Evolutionary conservation across 2,113 vertebrate species (phyloP).

Genomic region (western clawed frog (Xenopus tropicalis)): UCB_Xtro_10.0 CM004446.2:66963501-66964000

Average conservation of each 20-base stretch:
- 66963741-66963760: too few relatives aligned
- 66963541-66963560: too few relatives aligned
- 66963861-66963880: background rate
- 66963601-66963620: too few relatives aligned
- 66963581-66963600: too few relatives aligned
- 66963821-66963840: background rate
- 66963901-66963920: background rate
- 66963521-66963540: too few relatives aligned
- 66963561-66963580: too few relatives aligned
- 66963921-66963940: background rate
- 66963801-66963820: background rate
- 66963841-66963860: background rate
- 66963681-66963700: background rate
- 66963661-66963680: background rate
- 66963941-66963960: background rate
- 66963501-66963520: too few relatives aligned
- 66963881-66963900: background rate
- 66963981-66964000: background rate
- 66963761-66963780: constrained; percentile 4
- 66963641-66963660: background rate
- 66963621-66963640: too few relatives aligned
- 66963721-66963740: background rate
- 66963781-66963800: constrained; percentile 7
- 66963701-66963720: background rate
- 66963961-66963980: background rate